Evolutionary conservation across 1,140 invertebrate genomes (phyloP), one percentile per base, ranked within the genome.

Genomic region (Ruditapes philippinarum): DNA sequence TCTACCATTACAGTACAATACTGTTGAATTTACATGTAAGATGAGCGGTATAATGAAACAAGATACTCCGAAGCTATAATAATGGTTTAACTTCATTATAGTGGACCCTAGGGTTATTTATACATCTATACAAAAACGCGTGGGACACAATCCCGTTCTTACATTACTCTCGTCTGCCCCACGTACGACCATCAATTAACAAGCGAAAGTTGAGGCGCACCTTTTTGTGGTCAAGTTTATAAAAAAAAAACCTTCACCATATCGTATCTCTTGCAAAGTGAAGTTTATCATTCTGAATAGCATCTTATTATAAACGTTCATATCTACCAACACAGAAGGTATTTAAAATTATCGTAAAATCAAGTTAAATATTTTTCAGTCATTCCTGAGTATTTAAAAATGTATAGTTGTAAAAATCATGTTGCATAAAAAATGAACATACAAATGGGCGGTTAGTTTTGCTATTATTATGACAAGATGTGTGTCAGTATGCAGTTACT

Each of bases 141-240:
- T n/a, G 3, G n/a, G 3, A 14, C 11, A 54, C 19, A 54, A 4
- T 22, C 22, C 51, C 51, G 51, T n/a, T 4, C 14, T 54, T 4
- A 54, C 12, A 54, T 54, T 54, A 54, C 28, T 25, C 25, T n/a
- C 11, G 57, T 62, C n/a, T n/a, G n/a, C n/a, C n/a, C n/a, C n/a
- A n/a, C n/a, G n/a, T n/a, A 4, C 57, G 28, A 14, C 45, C 17
- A 49, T 62, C n/a, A 14, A 62, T 62, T 62, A 4, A 62, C 57
- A 19, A 62, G n/a, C n/a, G 9, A 28, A 28, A 62, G 57, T 25
- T 7, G 25, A 62, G 57, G 57, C 57, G 57, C 57, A 62, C 57
- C 57, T 62, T 62, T n/a, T 62, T 62, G 57, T 62, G 57, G 57
- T 62, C 57, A 62, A 62, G 57, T 25, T 28, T 62, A 62, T n/a